A percentile compares a stretch with the other conserved stretches of the same genome.
Conservation (phyloP, 2,888 invertebrate species). For the Epirrhoe alternata region DNA sequence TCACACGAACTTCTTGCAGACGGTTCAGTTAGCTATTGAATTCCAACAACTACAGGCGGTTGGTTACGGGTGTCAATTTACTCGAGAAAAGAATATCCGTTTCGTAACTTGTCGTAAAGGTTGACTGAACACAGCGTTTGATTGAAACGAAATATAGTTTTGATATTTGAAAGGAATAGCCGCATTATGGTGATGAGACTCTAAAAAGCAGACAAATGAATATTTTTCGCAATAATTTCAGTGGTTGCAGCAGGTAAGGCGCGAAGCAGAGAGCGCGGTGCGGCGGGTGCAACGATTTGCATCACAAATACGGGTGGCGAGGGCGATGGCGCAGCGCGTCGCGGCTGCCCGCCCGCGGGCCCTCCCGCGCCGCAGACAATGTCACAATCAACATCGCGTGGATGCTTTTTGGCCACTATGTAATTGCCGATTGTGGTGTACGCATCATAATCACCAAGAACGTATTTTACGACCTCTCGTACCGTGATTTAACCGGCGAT, state of each 20-base stretch:
- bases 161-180: conserved; percentile 47
- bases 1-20: conserved; percentile 76
- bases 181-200: conserved; percentile 67
- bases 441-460: conserved; percentile 67
- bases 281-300: conserved; percentile 75
- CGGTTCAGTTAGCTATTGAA: conserved; percentile 75
- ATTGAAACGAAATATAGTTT: conserved; percentile 41
- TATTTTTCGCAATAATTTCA: conserved; percentile 82
- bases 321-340: conserved; percentile 65
- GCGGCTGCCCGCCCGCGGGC: conserved; percentile 57
- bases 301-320: conserved; percentile 72
- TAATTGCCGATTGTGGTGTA: conserved; percentile 80
- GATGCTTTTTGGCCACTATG: conserved; percentile 80
- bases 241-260: conserved; percentile 76
- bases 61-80: conserved; percentile 61
- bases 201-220: conserved; percentile 75
- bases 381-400: conserved; percentile 83
- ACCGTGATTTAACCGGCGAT: conserved; percentile 9
- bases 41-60: conserved; percentile 60
- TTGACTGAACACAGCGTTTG: conserved; percentile 25
- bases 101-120: conserved; percentile 22
- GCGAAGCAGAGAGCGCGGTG: conserved; percentile 71
- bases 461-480: conserved; percentile 44
- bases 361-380: conserved; percentile 75
- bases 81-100: conserved; percentile 53